phyloP scores from a whole-genome alignment of 2,797 vertebrate genomes.

The Chaenodraco wilsoni region DNA sequence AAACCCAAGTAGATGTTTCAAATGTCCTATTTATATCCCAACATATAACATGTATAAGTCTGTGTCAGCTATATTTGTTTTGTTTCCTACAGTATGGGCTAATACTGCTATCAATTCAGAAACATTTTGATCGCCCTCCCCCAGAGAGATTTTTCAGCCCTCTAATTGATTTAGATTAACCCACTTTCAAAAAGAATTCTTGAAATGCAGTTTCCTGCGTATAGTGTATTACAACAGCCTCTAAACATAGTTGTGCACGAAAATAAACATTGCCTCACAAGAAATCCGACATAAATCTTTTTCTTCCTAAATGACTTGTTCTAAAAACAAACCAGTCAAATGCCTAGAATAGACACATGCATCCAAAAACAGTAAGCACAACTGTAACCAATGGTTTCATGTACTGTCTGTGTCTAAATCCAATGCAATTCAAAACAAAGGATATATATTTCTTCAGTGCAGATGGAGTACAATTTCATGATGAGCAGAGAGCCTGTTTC shows the following conservation, averaged over 20 bases:
- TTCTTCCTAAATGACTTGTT: slow-evolving; percentile 21
- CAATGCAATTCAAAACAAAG: slow-evolving; percentile 61
- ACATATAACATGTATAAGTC: slow-evolving; percentile 16
- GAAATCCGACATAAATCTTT: slow-evolving; percentile 14
- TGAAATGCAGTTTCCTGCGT: slow-evolving; percentile 53
- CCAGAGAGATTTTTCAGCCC: slow-evolving; percentile 52
- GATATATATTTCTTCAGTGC: slow-evolving; percentile 51
- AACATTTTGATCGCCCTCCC: slow-evolving; percentile 65
- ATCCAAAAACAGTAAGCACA: slow-evolving; percentile 20
- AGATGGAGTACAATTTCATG: slow-evolving; percentile 25
- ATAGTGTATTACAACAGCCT: slow-evolving; percentile 23
- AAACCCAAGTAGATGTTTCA: too few species aligned
- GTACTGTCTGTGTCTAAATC: slow-evolving; percentile 31
- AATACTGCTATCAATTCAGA: slow-evolving; percentile 55
- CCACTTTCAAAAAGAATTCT: slow-evolving; percentile 66
- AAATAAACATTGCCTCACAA: slow-evolving; percentile 18
- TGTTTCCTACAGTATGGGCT: slow-evolving; percentile 42
- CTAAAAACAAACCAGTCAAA: slow-evolving; percentile 1
- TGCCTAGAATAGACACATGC: slow-evolving; percentile 16
- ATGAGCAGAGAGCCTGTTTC: neutral
- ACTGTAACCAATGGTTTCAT: slow-evolving; percentile 40
- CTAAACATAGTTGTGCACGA: slow-evolving; percentile 13
- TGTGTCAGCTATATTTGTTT: slow-evolving; percentile 57
- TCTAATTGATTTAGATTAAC: slow-evolving; percentile 74
- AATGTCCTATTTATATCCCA: slow-evolving; percentile 59